Base-by-base conservation (phyloP, 2,888 invertebrate species). In the Hecatera dysodea region DNA sequence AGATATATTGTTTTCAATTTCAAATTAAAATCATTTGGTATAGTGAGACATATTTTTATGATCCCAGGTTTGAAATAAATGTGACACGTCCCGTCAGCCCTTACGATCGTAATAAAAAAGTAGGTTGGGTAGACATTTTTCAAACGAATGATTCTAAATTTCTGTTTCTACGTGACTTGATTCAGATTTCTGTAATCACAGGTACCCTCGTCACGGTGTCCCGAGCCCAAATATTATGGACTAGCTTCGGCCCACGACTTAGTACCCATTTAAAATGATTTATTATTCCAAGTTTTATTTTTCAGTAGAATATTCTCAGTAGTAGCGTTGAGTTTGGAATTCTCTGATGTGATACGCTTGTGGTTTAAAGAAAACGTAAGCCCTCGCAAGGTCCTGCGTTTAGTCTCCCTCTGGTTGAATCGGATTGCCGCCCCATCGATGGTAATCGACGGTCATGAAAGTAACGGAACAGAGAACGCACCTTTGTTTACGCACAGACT, bases 81-180 rank as follows among this genome's bases (percentile, higher is more conserved):
- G 27, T 33, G 8, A 33, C 77, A 75, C 75, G 78, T 76, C n/a
- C 39, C 36, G 17, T 44, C 42, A 36, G 17, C 36, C 63, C 70
- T 65, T 67, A 75, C 27, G 60, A 50, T 67, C 39, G 44, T 67
- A 73, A 78, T 73, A 73, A 68, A 81, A 71, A 74, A 39, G 52
- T 44, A 70, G 55, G 57, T 12, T 39, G 19, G 17, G 44, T 44
- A 44, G 62, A 79, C 67, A 79, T 68, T 78, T 70, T 70, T 33
- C 68, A 68, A 36, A 33, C 61, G 64, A 74, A 83, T 78, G 62
- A 69, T 77, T 65, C 48, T 75, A 62, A 69, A 69, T 69, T 67
- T 75, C 65, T 36, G 59, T 63, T 72, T 29, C 39, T 68, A 83
- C 83, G 81, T 83, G 81, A 81, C 74, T 79, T 62, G 81, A 67